Base-by-base conservation (phyloP, 1,140 invertebrate genomes). In the Eumaeus atala region DNA sequence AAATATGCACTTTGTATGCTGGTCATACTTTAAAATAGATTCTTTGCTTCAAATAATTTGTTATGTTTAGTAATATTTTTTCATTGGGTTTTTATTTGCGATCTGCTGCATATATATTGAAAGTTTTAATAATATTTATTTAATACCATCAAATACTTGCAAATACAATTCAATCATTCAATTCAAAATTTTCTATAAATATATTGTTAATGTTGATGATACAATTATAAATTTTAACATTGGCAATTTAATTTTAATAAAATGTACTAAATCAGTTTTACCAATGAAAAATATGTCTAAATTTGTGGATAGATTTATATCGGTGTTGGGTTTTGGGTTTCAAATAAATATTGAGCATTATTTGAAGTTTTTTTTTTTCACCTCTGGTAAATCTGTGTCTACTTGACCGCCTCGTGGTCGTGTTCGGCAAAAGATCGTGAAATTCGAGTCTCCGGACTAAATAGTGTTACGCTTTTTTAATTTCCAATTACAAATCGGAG, bases 221-320 rank as follows among this genome's bases (percentile, higher is more conserved):
- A 56, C 37, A 56, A 56, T 56, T 56, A 61, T 49, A 52, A 59
- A 54, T 62, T 70, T 66, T 63, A 63, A 62, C 59, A 67, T 62
- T 59, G 59, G 62, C 63, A 67, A 64, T 61, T 63, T 56, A 49
- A 44, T 44, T 65, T 61, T 67, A 54, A 64, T 62, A 59, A 54
- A 61, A 48, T 65, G 56, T 57, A 61, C 54, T 51, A 48, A 59
- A 55, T 48, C 51, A 67, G 56, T 67, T 67, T 57, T 74, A 77
- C 77, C 70, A 77, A 76, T 77, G 73, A 77, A 81, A 77, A 75
- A 73, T 76, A 47, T 67, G 64, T 28, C 21, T 28, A 28, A 6
- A 28, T 28, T 54, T 58, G 62, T 60, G 44, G 48, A 61, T 62
- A 42, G 14, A 35, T 59, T 56, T 42, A 65, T 65, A 56, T 60